These are phyloP conservation scores for Leptinotarsa lineolata DNA, from an alignment of 1,140 invertebrate species.

Conservation along the genomic window DNA sequence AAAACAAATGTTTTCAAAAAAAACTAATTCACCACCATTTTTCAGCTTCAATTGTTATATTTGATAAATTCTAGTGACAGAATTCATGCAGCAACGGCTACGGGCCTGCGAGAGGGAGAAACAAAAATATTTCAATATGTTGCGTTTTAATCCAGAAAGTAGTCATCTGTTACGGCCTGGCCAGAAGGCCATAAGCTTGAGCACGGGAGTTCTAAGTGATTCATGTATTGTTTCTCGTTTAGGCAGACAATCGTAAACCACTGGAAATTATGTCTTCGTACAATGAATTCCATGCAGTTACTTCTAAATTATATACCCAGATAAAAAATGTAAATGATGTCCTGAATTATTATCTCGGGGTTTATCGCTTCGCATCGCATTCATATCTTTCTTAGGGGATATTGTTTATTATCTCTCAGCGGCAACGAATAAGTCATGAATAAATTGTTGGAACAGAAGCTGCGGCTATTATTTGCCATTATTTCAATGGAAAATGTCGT, in stretches of 20 bases:
- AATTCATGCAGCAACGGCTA: not conserved
- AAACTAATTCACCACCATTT: too few species aligned
- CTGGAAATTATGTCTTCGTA: conserved; percentile 54
- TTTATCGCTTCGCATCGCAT: conserved; percentile 28
- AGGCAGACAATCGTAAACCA: conserved; percentile 53
- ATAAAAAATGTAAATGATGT: conserved; percentile 52
- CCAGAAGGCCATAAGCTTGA: conserved; percentile 19
- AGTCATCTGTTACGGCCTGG: conserved; percentile 53
- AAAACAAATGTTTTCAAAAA: too few species aligned
- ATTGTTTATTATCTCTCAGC: conserved; percentile 25
- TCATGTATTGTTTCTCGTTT: conserved; percentile 56
- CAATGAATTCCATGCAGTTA: conserved; percentile 47
- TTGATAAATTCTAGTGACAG: not conserved
- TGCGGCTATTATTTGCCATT: not conserved
- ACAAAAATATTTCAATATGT: conserved; percentile 55
- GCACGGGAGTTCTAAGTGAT: conserved; percentile 49
- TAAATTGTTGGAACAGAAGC: not conserved
- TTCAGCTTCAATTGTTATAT: too few species aligned
- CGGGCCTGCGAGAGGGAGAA: conserved; percentile 30
- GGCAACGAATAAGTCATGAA: conserved; percentile 8
- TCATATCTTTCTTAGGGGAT: conserved; percentile 31
- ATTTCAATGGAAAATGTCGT: too few species aligned
- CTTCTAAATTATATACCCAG: conserved; percentile 48
- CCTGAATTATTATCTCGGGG: conserved; percentile 44
- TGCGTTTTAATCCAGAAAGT: conserved; percentile 55